Evolutionary conservation across 2,113 vertebrate genomes (phyloP), one percentile per base, ranked within the genome.

Genomic region (Gymnocephalus cernua): DNA sequence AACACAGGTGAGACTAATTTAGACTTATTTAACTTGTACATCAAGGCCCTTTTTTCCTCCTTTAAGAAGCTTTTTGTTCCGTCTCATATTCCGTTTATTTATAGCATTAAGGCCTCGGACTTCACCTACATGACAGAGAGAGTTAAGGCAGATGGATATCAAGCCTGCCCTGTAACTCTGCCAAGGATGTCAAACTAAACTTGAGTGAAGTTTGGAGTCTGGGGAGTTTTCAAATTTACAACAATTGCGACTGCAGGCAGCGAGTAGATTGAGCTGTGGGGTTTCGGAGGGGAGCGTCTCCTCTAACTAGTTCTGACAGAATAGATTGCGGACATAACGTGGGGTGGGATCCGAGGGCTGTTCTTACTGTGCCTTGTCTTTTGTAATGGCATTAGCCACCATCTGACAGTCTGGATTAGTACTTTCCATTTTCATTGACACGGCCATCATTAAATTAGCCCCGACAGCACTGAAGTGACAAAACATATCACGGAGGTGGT

Each of bases 361-460:
- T 65, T 79, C 86, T 88, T 78, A 83, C 88, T 82, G 80, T 35
- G 76, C n/a, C 73, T 27, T 53, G 85, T 88, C 85, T 89, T 88
- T 84, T 71, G 64, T 92, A 92, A 92, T 83, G 89, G 89, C 90
- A 91, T 93, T 93, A 93, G 83, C 87, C 70, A 63, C 41, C 78
- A 57, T 89, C 75, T 93, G 93, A 94, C 93, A 93, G 79, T 38
- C 54, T 87, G 74, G 82, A 93, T 94, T 94, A 93, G 89, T 74
- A 76, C 84, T 83, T 90, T 83, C 53, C n/a, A 48, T 85, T 87
- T 90, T 89, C 74, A 79, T 62, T 78, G 90, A 90, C 91, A 90
- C 8, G 73, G 88, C 72, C 63, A 41, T 89, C 86, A 87, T 92
- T 93, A 90, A 92, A 93, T 89, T 77, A 80, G 85, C 77, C 77